These are phyloP conservation scores for Pseudorectes ferrugineus DNA, from an alignment of 2,113 vertebrate genomes.

Conservation along the genomic window DNA sequence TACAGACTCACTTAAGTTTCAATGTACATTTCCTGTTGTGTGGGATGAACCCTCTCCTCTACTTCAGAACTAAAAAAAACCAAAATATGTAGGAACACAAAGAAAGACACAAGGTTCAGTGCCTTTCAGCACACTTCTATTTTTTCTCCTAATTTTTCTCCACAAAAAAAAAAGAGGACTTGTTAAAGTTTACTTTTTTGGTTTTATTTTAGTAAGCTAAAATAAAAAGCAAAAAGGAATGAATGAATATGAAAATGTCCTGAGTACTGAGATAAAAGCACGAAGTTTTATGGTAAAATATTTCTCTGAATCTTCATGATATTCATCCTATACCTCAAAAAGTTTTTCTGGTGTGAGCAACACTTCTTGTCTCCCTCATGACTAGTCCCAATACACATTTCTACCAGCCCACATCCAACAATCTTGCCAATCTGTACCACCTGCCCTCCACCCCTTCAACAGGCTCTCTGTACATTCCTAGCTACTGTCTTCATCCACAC, in stretches of 20 bases:
- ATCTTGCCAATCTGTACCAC: constrained; percentile 48
- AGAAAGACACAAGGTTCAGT: background rate
- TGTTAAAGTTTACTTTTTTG: background rate
- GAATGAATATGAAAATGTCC: background rate
- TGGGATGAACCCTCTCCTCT: background rate
- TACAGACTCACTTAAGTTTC: background rate
- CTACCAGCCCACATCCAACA: constrained; percentile 37
- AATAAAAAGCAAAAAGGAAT: background rate
- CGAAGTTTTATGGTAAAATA: background rate
- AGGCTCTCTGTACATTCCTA: constrained; percentile 53
- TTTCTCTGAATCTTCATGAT: background rate
- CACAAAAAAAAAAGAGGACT: background rate
- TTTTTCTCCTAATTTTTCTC: background rate
- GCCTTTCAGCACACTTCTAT: background rate
- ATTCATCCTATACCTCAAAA: constrained; percentile 7
- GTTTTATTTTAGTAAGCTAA: background rate
- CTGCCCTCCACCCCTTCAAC: constrained; percentile 68
- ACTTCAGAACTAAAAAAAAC: background rate
- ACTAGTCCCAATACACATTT: constrained; percentile 31
- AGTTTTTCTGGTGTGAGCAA: background rate
- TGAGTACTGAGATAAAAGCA: background rate
- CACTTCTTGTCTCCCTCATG: constrained; percentile 11
- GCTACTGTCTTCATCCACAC: constrained; percentile 38
- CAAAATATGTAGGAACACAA: background rate
- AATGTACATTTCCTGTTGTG: background rate